Evolutionary conservation across 1,140 invertebrate species (phyloP), one percentile per base, ranked within the genome.

Genomic region (Zaprionus vittiger): DNA sequence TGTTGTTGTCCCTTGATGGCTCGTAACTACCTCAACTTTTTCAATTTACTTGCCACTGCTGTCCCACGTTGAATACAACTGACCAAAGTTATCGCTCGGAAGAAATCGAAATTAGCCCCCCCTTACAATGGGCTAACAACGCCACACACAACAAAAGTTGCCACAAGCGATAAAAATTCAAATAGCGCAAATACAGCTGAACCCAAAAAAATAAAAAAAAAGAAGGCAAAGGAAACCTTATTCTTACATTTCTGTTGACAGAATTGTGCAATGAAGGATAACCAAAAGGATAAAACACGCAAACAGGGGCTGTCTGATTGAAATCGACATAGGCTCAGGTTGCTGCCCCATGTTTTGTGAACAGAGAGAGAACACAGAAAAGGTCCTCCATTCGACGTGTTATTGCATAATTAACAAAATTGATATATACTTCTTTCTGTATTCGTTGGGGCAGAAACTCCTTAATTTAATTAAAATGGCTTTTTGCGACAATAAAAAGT

Each of bases 11-110:
- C 54, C 74, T 64, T 56, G 71, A 59, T 68, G 60, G 60, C 63
- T 49, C 56, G 62, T 65, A 86, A 79, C 83, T 82, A 81, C 77
- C 83, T 80, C 73, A 86, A 86, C 73, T 82, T 86, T 86, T 86
- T 86, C 83, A 86, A 86, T 86, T 86, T 75, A 55, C 41, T 62
- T 67, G 52, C 31, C 31, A 22, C 59, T 72, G 12, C 37, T 26
- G 56, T 38, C 31, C 26, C 67, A 54, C 76, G 61, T 57, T 17
- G 56, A 64, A 67, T 73, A 83, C 77, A 83, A 79, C 77, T 77
- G 81, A 81, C 73, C 82, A 14, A 82, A 86, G 65, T 80, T 86
- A 86, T 86, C 83, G 77, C 73, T 86, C 49, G 77, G 59, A 80
- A 82, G 79, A 72, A 87, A 86, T 77, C 83, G 74, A 79, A 86